Base-by-base conservation (phyloP, 2,888 invertebrate genomes). In the Melieria picta region DNA sequence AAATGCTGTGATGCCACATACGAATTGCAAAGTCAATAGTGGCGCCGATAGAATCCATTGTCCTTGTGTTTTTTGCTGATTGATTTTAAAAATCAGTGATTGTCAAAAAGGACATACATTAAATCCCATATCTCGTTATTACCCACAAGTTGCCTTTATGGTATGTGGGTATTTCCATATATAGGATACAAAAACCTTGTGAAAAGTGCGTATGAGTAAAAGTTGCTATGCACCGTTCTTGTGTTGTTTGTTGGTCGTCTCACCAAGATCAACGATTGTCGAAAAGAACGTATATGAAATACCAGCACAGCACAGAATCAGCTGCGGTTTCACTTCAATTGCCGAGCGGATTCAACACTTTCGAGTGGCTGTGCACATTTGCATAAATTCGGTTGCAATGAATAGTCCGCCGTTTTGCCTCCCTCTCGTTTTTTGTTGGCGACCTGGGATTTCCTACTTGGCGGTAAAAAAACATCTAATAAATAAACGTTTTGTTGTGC, bases 51-150 rank as follows among this genome's bases (percentile, higher is more conserved):
- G n/a, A n/a, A n/a, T n/a, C n/a, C n/a, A 75, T 70, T 78, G 85
- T 84, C 82, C 82, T 82, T 80, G 84, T 84, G 85, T 83, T 85
- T 62, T 83, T 85, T 81, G 82, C 81, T 82, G 81, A 79, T 74
- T 75, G 77, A 71, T 72, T 47, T 5, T 1, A 65, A 77, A 79
- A 78, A 74, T 80, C 81, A 79, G 82, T 77, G 79, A 83, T 82
- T 78, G 84, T 85, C 85, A 82, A 81, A 82, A 78, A 83, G 83
- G 85, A 84, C 85, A 77, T 68, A 86, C 68, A 87, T 55, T 66
- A 80, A 81, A 70, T 69, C 78, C 79, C 80, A 80, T 79, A 79
- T 77, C 80, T 85, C 82, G 82, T 83, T 84, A 82, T 80, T 82
- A 80, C 78, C 80, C 78, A 75, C 77, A 78, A 76, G 71, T 68